phyloP scores from a whole-genome alignment of 2,888 invertebrate genomes.

The Agrypnus murinus region DNA sequence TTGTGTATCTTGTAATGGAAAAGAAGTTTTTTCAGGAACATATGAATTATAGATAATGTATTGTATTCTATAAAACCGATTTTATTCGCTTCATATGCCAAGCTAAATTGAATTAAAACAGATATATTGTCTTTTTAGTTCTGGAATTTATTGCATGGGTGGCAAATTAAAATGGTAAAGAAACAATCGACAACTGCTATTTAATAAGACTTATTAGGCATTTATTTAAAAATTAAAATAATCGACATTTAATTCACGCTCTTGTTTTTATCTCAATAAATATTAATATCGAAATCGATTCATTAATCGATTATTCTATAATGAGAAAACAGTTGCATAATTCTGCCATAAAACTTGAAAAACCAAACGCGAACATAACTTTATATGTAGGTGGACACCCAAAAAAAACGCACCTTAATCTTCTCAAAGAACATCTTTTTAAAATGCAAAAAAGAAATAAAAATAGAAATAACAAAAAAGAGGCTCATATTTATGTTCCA shows the following conservation, averaged over 20 bases:
- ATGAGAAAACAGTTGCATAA: not conserved
- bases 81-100: constrained; percentile 65
- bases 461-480: not conserved
- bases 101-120: constrained; percentile 60
- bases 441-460: constrained; percentile 23
- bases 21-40: constrained; percentile 49
- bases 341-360: not conserved
- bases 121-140: constrained; percentile 63
- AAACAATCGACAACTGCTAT: constrained; percentile 35
- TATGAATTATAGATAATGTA: constrained; percentile 70
- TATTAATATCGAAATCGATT: no score
- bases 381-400: constrained; percentile 10
- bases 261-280: no score
- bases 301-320: no score
- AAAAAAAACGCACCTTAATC: constrained; percentile 15
- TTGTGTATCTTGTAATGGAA: constrained; percentile 33
- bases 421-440: constrained; percentile 3
- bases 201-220: constrained; percentile 20
- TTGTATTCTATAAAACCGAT: constrained; percentile 67
- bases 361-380: not conserved
- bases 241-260: no score
- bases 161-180: constrained; percentile 51
- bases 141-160: constrained; percentile 57
- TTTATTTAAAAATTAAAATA: not conserved
- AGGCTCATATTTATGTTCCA: constrained; percentile 19